phyloP scores from a whole-genome alignment of 2,113 vertebrate species.

The Nibea coibor region DNA sequence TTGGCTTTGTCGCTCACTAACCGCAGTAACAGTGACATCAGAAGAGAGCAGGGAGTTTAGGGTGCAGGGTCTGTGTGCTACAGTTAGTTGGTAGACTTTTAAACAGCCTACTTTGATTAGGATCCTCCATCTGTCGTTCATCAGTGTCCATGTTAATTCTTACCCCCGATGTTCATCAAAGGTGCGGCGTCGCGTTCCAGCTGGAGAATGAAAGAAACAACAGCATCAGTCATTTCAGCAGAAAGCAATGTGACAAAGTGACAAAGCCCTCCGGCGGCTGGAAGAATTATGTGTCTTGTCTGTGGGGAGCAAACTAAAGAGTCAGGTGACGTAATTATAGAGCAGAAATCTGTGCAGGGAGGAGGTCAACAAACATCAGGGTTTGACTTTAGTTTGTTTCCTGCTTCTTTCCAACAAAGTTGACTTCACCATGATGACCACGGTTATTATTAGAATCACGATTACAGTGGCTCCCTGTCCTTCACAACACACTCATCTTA shows the following conservation, averaged over 20 bases:
- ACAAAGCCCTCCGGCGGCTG: not conserved
- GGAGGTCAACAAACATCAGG: not conserved
- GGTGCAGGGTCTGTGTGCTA: not conserved
- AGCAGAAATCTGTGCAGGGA: not conserved
- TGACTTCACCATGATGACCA: not conserved
- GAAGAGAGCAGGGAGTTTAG: not conserved
- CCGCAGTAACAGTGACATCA: not conserved
- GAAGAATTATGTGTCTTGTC: not conserved
- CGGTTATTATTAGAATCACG: not conserved
- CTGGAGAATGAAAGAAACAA: constrained; percentile 1
- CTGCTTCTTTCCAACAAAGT: not conserved
- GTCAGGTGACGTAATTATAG: not conserved
- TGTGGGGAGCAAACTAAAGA: not conserved
- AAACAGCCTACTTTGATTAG: not conserved
- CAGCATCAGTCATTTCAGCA: not conserved
- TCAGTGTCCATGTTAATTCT: not conserved
- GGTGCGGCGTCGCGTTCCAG: not conserved
- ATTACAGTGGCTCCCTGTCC: not conserved
- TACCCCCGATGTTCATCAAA: no score
- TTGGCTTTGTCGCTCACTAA: not conserved
- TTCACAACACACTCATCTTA: not conserved
- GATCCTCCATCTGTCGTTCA: not conserved
- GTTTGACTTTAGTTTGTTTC: not conserved
- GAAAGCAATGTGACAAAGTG: not conserved
- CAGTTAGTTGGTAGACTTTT: not conserved